phyloP scores from a whole-genome alignment of 2,797 vertebrate genomes.

The Menidia menidia region DNA sequence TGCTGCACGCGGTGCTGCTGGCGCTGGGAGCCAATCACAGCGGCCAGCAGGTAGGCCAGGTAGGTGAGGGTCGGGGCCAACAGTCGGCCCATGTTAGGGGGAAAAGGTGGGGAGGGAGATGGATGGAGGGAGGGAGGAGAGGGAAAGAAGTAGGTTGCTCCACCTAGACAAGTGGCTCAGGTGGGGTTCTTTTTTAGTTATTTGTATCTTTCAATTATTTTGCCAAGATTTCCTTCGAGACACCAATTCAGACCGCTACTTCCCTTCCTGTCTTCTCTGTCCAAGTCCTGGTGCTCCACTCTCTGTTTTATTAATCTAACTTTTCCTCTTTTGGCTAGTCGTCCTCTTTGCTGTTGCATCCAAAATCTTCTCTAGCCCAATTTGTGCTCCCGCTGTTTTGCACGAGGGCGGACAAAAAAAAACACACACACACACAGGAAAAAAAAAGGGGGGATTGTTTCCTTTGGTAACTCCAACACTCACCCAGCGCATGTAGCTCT shows the following conservation, averaged over 20 bases:
- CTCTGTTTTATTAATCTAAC: constrained; percentile 41
- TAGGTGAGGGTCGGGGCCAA: constrained; percentile 61
- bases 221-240: constrained; percentile 26
- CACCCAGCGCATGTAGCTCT: constrained; percentile 59
- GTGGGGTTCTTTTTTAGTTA: constrained; percentile 14
- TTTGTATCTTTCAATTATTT: constrained; percentile 15
- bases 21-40: constrained; percentile 65
- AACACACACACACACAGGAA: constrained; percentile 53
- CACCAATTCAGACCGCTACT: constrained; percentile 8
- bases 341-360: constrained; percentile 49
- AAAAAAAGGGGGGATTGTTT: constrained; percentile 70
- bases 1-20: constrained; percentile 84
- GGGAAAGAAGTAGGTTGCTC: constrained; percentile 19
- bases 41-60: constrained; percentile 71
- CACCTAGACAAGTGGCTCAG: constrained; percentile 42
- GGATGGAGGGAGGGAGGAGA: constrained; percentile 20
- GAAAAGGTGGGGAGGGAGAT: background rate
- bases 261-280: constrained; percentile 25
- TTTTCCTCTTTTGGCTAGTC: constrained; percentile 37
- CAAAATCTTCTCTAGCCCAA: constrained; percentile 49
- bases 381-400: constrained; percentile 44
- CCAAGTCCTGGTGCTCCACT: constrained; percentile 43
- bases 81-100: constrained; percentile 72
- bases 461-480: constrained; percentile 64
- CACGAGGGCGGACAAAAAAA: constrained; percentile 37